phyloP scores from a whole-genome alignment of 2,888 invertebrate species.

The Drosophila ustulata region DNA sequence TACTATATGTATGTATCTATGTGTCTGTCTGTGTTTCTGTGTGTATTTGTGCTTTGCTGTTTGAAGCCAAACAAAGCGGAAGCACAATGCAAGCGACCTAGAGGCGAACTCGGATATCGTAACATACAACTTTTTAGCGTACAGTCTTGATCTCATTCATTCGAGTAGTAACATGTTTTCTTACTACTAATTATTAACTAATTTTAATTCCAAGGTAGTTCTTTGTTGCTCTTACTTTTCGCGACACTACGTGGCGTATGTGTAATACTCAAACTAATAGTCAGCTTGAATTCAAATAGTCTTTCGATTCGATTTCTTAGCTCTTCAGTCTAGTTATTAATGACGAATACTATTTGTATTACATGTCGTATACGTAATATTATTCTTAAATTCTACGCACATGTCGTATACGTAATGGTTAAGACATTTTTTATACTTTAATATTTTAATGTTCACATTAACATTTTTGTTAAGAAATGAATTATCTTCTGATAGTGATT shows the following conservation, averaged over 20 bases:
- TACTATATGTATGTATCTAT: not conserved
- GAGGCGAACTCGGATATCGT: constrained; percentile 28
- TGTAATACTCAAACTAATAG: not conserved
- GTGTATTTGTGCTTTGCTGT: not conserved
- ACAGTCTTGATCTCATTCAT: constrained; percentile 25
- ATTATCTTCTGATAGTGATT: too few species aligned
- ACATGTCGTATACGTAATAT: not conserved
- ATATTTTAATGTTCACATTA: too few species aligned
- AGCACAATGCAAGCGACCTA: constrained; percentile 42
- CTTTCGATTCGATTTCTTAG: not conserved
- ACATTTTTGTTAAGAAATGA: too few species aligned
- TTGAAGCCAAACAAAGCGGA: constrained; percentile 51
- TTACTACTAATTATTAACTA: constrained; percentile 3
- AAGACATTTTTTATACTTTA: too few species aligned
- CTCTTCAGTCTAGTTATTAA: not conserved
- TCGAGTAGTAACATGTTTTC: constrained; percentile 10
- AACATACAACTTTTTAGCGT: constrained; percentile 8
- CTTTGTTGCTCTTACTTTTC: not conserved
- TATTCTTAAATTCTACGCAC: not conserved
- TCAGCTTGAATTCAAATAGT: not conserved
- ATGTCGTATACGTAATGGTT: not conserved
- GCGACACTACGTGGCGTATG: constrained; percentile 8
- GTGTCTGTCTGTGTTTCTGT: not conserved
- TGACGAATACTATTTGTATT: not conserved
- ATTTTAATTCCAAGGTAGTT: constrained; percentile 16